Evolutionary conservation across 2,797 vertebrate genomes (phyloP), one percentile per base, ranked within the genome.

Genomic region (Heterohyrax brucei): DNA sequence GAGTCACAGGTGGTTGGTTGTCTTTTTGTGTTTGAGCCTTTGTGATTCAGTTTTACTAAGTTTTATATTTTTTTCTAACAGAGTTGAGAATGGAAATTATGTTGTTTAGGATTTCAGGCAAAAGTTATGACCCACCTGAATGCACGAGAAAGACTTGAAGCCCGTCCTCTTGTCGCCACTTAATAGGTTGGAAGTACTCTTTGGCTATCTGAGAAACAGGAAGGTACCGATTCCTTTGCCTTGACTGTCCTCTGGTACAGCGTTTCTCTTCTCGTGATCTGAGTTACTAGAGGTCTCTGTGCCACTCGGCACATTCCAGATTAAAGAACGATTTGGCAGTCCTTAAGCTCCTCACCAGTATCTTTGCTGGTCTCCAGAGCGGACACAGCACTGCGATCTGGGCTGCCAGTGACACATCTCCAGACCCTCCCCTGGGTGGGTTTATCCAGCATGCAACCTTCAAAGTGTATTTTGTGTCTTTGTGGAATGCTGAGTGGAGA

Each of bases 321-420:
- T 7, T 46, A 30, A 81, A 93, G 68, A 44, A 46, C 61, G 72
- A 48, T 75, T 79, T 78, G 61, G 95, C 30, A 46, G 5, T 68
- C 70, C 19, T 93, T 83, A 75, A 87, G 83, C 19, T 78, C 46
- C 75, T 82, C 46, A 19, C 90, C 12, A 14, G 44, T 79, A 53
- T 53, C 88, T 93, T 85, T 87, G 87, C 73, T 50, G 86, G 44
- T 92, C 95, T 86, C 81, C 73, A 90, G 91, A 18, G 53, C 70
- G 90, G 18, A 80, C 44, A 86, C 89, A 94, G 39, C 30, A 13
- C 21, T 44, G 19, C 33, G 19, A 39, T 73, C 7, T 73, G 70
- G 33, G 18, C n/a, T 44, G 70, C 70, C 70, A 73, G 10, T 39
- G 33, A 73, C 70, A 73, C 2, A 21, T 73, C 33, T 39, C 70